A percentile compares a stretch with the other conserved stretches of the same genome.
These are phyloP conservation scores for Urocitellus parryii DNA, from an alignment of 2,113 vertebrate species.

Conservation along the genomic window DNA sequence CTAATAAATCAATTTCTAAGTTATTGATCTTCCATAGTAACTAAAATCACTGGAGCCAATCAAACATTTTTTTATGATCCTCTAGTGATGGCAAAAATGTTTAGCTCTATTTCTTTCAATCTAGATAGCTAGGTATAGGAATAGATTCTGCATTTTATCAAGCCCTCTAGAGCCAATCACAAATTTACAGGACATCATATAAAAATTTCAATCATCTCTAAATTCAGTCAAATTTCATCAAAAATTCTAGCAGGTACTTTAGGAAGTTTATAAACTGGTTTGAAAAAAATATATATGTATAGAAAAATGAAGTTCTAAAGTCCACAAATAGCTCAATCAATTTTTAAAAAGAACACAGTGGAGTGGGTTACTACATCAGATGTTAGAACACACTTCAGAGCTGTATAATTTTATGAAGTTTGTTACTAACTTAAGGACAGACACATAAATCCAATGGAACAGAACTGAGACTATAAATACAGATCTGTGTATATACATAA, in stretches of 20 bases:
- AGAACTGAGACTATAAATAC: background rate
- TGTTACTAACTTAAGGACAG: constrained; percentile 41
- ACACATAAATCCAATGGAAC: background rate
- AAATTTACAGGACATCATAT: background rate
- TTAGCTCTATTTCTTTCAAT: background rate
- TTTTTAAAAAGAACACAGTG: constrained; percentile 42
- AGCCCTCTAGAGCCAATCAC: background rate
- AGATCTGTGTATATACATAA: background rate
- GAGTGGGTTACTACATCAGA: background rate
- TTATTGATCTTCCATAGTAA: background rate
- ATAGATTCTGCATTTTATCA: background rate
- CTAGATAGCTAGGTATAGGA: background rate
- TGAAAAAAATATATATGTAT: constrained; percentile 41
- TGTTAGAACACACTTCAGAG: background rate
- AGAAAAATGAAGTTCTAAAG: constrained; percentile 6
- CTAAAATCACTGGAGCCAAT: background rate
- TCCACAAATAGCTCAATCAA: constrained; percentile 1
- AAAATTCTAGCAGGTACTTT: constrained; percentile 22
- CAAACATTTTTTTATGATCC: background rate
- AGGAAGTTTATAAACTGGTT: constrained; percentile 41
- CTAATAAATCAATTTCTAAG: constrained; percentile 2
- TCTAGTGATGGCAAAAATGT: background rate
- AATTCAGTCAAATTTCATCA: constrained; percentile 50
- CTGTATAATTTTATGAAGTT: background rate
- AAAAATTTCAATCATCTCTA: constrained; percentile 5